phyloP scores from a whole-genome alignment of 2,113 vertebrate species.

The Hippocampus mohnikei region DNA sequence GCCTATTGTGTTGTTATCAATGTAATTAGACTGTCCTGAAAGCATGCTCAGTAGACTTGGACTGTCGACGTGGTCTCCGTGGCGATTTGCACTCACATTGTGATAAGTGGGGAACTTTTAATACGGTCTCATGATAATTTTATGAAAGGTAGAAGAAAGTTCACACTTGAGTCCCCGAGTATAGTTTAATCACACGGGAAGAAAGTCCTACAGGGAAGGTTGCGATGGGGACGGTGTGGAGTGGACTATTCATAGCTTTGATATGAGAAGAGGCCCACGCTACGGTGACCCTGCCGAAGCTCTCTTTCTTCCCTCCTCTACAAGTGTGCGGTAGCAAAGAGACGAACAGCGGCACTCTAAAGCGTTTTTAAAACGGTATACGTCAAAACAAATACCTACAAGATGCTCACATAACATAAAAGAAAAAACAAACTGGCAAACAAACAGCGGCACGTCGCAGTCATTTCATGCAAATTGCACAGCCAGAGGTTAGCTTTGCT shows the following conservation, averaged over 20 bases:
- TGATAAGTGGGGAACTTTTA: not conserved
- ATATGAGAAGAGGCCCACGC: constrained; percentile 47
- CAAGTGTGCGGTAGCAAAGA: constrained; percentile 1
- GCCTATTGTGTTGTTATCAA: not conserved
- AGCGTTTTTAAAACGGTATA: not conserved
- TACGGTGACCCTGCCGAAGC: constrained; percentile 17
- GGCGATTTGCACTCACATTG: not conserved
- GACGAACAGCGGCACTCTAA: not conserved
- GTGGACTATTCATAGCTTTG: constrained; percentile 22
- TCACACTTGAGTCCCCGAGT: not conserved
- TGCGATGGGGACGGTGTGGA: not conserved
- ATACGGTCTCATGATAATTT: not conserved
- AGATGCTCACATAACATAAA: too few relatives aligned
- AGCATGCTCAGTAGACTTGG: not conserved
- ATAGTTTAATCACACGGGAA: not conserved
- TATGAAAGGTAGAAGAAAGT: not conserved
- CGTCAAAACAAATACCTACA: too few relatives aligned
- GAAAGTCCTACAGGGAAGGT: not conserved
- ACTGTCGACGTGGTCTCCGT: not conserved
- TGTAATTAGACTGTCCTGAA: not conserved
- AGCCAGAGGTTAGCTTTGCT: not conserved
- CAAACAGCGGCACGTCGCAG: not conserved
- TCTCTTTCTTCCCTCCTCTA: not conserved
- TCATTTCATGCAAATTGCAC: not conserved
- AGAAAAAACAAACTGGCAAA: too few relatives aligned